Conservation (phyloP, 2,113 vertebrate genomes). For the Scatophagus argus region DNA sequence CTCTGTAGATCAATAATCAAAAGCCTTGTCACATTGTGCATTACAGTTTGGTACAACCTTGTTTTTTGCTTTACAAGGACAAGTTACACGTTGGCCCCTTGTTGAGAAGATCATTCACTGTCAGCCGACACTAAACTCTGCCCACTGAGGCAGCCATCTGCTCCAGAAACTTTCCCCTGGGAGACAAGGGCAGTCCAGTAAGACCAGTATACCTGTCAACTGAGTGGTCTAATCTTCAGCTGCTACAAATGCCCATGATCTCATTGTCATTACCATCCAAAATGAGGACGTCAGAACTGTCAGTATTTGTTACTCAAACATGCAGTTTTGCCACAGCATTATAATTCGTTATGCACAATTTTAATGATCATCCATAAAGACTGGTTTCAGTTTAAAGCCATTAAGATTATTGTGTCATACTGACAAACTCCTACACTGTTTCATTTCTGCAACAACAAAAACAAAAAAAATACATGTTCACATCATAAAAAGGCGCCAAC, state of each 20-base stretch:
- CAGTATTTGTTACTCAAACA: constrained; percentile 30
- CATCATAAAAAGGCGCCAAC: neutral
- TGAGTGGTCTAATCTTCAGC: constrained; percentile 26
- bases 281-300: constrained; percentile 34
- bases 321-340: neutral
- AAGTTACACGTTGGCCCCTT: constrained; percentile 33
- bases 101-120: constrained; percentile 66
- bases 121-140: constrained; percentile 55
- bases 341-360: neutral
- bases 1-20: constrained; percentile 35
- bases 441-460: neutral
- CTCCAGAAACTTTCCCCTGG: constrained; percentile 57
- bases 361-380: neutral
- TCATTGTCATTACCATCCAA: constrained; percentile 34
- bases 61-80: constrained; percentile 37
- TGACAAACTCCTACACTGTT: neutral
- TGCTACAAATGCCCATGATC: constrained; percentile 48
- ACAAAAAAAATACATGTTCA: neutral
- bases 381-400: neutral
- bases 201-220: constrained; percentile 42
- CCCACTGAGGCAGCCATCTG: constrained; percentile 65
- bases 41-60: constrained; percentile 36
- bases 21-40: constrained; percentile 10
- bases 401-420: neutral
- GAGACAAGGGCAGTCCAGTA: constrained; percentile 28